Base-by-base conservation (phyloP, 2,888 invertebrate genomes). In the Cheiracanthium punctorium region DNA sequence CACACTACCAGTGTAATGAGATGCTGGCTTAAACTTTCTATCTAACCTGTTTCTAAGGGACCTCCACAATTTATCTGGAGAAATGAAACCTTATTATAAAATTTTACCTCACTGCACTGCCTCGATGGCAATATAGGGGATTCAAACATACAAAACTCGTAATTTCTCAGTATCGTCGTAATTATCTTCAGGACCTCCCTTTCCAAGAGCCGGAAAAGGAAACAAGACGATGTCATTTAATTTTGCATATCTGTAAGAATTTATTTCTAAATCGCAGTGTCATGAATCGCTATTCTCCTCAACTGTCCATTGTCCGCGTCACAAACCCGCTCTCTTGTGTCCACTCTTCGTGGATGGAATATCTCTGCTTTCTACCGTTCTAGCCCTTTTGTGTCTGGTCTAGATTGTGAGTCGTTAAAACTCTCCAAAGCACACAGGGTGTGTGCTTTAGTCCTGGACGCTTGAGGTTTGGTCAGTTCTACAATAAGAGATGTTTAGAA, bases 381-480 rank as follows among this genome's bases (percentile, higher is more conserved):
- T 24, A 2, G 58, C 58, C 4, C 24, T 17, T 24, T 58, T 20
- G 20, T 58, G 24, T 20, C 48, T 17, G n/a, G 8, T 2, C 48
- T 0, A 17, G 20, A 24, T 58, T 58, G 58, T 58, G 24, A 8
- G 58, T 58, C 58, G 58, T 58, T 58, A 58, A 58, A 58, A 58
- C 58, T 58, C 58, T 58, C 14, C 10, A 48, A 48, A 17, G 48
- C 48, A 48, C 24, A 10, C 4, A n/a, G n/a, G 37, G 58, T 20
- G 58, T 4, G 2, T 17, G 58, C 58, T 58, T 58, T 58, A 58
- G 58, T 58, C 12, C 4, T 24, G 24, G 24, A 24, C 58, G 58
- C 58, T 58, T 58, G 58, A 58, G 58, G 58, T 58, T 58, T 58
- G 58, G 58, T 58, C 58, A 58, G 58, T 58, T 58, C 58, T n/a